Conservation (phyloP, 1,140 invertebrate species). For the Hetaerina americana region DNA sequence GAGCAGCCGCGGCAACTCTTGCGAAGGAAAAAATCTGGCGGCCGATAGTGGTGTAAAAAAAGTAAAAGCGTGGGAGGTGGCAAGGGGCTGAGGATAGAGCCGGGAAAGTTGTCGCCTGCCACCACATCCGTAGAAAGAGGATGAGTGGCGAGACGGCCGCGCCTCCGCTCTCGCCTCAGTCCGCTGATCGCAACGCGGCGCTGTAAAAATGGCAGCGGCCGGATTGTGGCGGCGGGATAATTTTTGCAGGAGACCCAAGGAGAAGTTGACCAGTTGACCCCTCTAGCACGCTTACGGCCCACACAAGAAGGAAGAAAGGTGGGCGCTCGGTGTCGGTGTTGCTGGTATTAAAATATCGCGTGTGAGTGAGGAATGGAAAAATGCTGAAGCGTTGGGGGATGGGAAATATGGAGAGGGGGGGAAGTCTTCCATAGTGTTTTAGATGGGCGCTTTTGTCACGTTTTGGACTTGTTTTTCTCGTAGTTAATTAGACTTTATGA, state of each 20-base stretch:
- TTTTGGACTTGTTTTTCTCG: background rate
- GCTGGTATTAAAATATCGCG: constrained; percentile 15
- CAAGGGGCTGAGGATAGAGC: constrained; percentile 7
- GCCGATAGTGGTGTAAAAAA: constrained; percentile 11
- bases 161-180: constrained; percentile 21
- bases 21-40: constrained; percentile 27
- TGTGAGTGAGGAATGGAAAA: constrained; percentile 19
- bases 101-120: constrained; percentile 12
- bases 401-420: background rate
- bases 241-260: constrained; percentile 33
- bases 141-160: constrained; percentile 24
- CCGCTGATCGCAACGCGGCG: constrained; percentile 23
- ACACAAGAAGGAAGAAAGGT: constrained; percentile 29
- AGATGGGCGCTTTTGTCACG: background rate
- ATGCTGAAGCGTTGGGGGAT: constrained; percentile 13
- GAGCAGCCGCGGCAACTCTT: constrained; percentile 23
- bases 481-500: background rate
- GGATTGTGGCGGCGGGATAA: constrained; percentile 27
- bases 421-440: constrained; percentile 2
- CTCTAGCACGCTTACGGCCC: constrained; percentile 24
- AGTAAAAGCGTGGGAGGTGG: constrained; percentile 15
- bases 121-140: constrained; percentile 9
- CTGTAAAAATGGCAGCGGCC: constrained; percentile 35
- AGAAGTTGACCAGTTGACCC: constrained; percentile 37
- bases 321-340: constrained; percentile 21